A percentile compares a stretch with the other conserved stretches of the same genome.
Evolutionary conservation across 2,113 vertebrate species (phyloP).

Genomic region (Bujurquina vittata): DNA sequence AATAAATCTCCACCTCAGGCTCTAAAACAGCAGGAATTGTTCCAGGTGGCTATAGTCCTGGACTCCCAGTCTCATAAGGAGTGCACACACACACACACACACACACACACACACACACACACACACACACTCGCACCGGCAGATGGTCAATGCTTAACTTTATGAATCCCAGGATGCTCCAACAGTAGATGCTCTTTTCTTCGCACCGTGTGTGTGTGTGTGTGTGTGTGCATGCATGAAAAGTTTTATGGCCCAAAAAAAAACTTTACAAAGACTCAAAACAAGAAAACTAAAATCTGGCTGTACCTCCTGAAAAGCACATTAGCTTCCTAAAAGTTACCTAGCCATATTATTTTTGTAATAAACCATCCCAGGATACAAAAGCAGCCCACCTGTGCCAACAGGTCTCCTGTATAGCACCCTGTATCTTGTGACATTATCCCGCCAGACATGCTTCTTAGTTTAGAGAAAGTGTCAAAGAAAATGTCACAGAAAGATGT

Average conservation of each 20-base stretch:
- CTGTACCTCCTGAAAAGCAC: not conserved
- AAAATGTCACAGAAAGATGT: not conserved
- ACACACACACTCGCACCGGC: not conserved
- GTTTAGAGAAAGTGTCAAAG: not conserved
- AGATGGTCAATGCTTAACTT: conserved; percentile 18
- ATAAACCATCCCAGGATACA: not conserved
- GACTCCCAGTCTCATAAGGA: not conserved
- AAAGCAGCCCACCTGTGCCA: not conserved
- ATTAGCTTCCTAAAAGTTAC: too few species aligned
- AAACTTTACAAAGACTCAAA: not conserved
- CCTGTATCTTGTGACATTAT: not conserved
- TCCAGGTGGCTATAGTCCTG: not conserved
- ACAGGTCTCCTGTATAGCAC: not conserved
- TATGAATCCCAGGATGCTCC: conserved; percentile 10
- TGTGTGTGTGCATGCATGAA: not conserved
- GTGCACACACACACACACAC: not conserved
- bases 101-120: not conserved
- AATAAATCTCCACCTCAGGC: conserved; percentile 2
- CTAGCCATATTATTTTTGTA: not conserved
- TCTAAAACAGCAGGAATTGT: not conserved
- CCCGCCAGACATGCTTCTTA: not conserved
- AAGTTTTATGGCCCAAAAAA: not conserved
- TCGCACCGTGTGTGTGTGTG: accelerated
- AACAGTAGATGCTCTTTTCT: not conserved
- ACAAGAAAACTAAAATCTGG: not conserved